Conservation (phyloP, 2,797 vertebrate genomes). For the Triplophysa bombifrons region DNA sequence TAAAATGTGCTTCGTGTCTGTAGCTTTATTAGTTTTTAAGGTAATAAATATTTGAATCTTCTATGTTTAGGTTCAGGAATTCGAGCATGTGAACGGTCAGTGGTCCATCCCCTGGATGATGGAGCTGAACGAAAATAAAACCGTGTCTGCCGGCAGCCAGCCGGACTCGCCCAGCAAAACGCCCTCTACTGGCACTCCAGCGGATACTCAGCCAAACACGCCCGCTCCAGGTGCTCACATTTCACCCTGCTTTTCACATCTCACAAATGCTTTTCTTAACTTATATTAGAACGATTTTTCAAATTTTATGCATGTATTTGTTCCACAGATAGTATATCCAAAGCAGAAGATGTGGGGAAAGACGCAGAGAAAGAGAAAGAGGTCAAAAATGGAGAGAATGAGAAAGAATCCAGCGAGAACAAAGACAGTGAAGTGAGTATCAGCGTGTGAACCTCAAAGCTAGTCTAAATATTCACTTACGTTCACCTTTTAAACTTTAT, state of each 20-base stretch:
- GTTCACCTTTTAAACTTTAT: neutral
- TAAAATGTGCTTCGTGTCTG: no score
- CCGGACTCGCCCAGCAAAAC: slow-evolving; percentile 84
- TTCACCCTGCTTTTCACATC: neutral
- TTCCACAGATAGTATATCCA: slow-evolving; percentile 67
- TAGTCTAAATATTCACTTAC: no score
- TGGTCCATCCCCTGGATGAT: slow-evolving; percentile 99
- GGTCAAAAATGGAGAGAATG: slow-evolving; percentile 64
- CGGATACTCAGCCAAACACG: slow-evolving; percentile 79
- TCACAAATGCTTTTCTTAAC: neutral
- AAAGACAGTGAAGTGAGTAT: slow-evolving; percentile 66
- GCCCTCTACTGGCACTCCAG: slow-evolving; percentile 82
- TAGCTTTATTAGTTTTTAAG: neutral
- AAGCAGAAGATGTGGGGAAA: slow-evolving; percentile 69
- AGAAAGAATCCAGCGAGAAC: slow-evolving; percentile 65
- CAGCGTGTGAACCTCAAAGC: neutral
- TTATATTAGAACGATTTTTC: neutral
- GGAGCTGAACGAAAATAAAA: slow-evolving; percentile 89
- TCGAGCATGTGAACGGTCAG: slow-evolving; percentile 95
- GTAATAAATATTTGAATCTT: neutral
- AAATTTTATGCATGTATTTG: neutral
- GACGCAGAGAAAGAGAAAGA: slow-evolving; percentile 71
- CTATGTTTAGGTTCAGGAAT: slow-evolving; percentile 90
- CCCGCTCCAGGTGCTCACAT: slow-evolving; percentile 69
- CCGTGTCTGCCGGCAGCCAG: slow-evolving; percentile 66